Conservation (phyloP, 2,113 vertebrate species). For the Elgaria multicarinata region DNA sequence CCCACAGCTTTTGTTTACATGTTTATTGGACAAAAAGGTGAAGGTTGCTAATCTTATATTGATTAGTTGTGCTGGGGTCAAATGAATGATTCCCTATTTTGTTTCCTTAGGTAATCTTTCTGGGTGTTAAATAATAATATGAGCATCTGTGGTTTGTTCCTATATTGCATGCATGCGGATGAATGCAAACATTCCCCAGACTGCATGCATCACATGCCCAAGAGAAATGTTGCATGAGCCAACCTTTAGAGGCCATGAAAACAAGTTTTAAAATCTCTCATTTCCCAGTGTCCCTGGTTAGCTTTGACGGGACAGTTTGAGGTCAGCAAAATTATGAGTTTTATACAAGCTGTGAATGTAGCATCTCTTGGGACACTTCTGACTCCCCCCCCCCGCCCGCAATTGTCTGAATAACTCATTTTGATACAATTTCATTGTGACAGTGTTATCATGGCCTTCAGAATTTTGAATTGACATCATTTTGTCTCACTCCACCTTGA, state of each 20-base stretch:
- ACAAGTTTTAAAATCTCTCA: neutral
- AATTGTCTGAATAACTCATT: neutral
- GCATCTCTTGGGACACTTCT: neutral
- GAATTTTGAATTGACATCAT: neutral
- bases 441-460: neutral
- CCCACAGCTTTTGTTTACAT: neutral
- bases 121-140: neutral
- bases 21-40: neutral
- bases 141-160: neutral
- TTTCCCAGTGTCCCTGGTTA: neutral
- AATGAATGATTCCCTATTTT: neutral
- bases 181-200: neutral
- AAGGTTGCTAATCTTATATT: neutral
- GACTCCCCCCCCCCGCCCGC: neutral
- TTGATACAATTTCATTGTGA: neutral
- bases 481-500: neutral
- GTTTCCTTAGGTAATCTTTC: neutral
- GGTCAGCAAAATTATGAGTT: conserved; percentile 12
- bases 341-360: neutral
- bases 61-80: neutral
- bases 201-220: neutral
- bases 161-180: neutral
- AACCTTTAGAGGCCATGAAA: neutral
- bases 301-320: conserved; percentile 18
- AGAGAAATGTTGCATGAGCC: neutral